These are phyloP conservation scores for Flexamia atlantica DNA, from an alignment of 2,888 invertebrate species.

Conservation along the genomic window DNA sequence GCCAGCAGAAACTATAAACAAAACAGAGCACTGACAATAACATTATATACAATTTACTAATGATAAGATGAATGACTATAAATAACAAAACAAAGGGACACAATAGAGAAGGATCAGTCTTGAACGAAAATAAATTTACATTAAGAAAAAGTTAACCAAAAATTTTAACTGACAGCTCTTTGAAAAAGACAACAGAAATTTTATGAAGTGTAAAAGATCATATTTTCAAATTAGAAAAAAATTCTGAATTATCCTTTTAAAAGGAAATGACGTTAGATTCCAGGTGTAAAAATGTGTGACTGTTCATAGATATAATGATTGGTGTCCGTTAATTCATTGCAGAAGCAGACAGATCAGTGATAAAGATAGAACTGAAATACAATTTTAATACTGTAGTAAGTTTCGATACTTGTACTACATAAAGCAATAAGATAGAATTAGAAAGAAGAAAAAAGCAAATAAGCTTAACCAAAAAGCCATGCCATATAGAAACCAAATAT, in stretches of 20 bases:
- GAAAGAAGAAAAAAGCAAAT: not conserved
- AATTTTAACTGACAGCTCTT: not conserved
- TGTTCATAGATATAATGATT: not conserved
- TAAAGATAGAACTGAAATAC: not conserved
- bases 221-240: not conserved
- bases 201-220: no score
- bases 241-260: not conserved
- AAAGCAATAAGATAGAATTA: no score
- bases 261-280: not conserved
- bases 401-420: not conserved
- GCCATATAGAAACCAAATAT: not conserved
- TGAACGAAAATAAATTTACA: not conserved
- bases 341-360: not conserved
- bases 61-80: not conserved
- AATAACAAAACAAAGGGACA: not conserved
- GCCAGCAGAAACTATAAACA: constrained; percentile 45
- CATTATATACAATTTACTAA: not conserved
- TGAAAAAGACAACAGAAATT: not conserved
- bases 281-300: not conserved
- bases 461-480: not conserved
- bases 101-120: not conserved
- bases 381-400: not conserved
- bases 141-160: not conserved
- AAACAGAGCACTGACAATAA: constrained; percentile 44
- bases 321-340: not conserved